phyloP scores from a whole-genome alignment of 2,113 vertebrate genomes.

The human (Homo sapiens) region GRCh38 chr17:18569001-18569500 shows the following conservation, averaged over 20 bases:
- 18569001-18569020: not conserved
- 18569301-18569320: not conserved
- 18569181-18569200: not conserved
- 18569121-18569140: not conserved
- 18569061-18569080: not conserved
- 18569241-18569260: fast-evolving
- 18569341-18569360: not conserved
- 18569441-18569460: not conserved
- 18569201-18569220: not conserved
- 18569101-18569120: not conserved
- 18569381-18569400: not conserved
- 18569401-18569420: not conserved
- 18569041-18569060: not conserved
- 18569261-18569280: not conserved
- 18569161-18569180: not conserved
- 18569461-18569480: not conserved
- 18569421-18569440: not conserved
- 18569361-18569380: not conserved
- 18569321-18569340: not conserved
- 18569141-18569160: not conserved
- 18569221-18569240: fast-evolving
- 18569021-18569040: not conserved
- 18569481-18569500: not conserved
- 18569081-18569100: not conserved
- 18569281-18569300: not conserved